Conservation (phyloP, 2,797 vertebrate genomes). For the Peromyscus melanophrys region DNA sequence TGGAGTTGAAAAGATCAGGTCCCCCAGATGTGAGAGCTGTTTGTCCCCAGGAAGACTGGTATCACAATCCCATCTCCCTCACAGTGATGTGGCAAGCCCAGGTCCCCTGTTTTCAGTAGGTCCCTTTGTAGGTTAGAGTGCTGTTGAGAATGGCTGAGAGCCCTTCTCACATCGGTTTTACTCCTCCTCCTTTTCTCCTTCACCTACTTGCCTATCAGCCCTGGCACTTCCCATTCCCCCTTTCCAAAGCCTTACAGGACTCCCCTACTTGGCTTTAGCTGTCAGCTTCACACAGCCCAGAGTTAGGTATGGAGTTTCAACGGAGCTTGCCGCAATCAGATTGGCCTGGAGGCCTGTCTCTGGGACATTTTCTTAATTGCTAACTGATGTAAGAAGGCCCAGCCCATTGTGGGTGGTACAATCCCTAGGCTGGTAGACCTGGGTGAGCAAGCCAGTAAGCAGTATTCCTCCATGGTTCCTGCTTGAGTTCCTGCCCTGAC, state of each 20-base stretch:
- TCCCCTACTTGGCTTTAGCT: background rate
- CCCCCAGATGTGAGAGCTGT: background rate
- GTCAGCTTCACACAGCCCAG: background rate
- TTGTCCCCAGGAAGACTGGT: background rate
- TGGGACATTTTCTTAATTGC: background rate
- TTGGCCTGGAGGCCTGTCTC: background rate
- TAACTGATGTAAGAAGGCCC: background rate
- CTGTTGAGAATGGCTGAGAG: background rate
- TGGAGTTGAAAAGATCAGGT: constrained; percentile 9
- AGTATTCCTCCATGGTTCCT: background rate
- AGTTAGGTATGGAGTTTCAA: background rate
- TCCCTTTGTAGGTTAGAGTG: background rate
- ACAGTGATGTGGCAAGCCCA: background rate
- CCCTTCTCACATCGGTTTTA: background rate
- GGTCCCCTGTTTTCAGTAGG: background rate
- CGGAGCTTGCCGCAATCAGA: too few species aligned
- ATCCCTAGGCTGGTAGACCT: background rate
- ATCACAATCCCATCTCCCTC: background rate
- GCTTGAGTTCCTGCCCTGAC: background rate
- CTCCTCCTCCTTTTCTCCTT: background rate
- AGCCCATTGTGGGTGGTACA: background rate
- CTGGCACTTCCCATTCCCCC: background rate
- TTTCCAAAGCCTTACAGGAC: too few species aligned
- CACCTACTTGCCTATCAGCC: too few species aligned
- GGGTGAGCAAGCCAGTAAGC: too few species aligned